A percentile compares a stretch with the other conserved stretches of the same genome.
These are phyloP conservation scores for Eupithecia exiguata DNA, from an alignment of 2,888 invertebrate species.

Conservation along the genomic window DNA sequence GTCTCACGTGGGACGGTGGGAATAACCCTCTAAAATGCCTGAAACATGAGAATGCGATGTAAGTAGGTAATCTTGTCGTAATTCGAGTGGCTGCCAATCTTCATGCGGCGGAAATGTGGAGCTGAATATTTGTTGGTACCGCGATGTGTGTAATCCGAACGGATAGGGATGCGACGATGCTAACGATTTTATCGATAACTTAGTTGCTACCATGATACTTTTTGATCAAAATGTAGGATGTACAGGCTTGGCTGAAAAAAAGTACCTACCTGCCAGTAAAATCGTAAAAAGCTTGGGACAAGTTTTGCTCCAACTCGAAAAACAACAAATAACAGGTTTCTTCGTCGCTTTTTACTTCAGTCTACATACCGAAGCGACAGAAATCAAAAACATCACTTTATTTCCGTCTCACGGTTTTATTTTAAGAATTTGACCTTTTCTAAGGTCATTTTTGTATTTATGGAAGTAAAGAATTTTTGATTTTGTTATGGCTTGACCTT, in stretches of 20 bases:
- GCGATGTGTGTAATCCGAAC: conserved; percentile 2
- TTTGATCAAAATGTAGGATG: not conserved
- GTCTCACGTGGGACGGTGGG: too few relatives aligned
- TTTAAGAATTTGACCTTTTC: too few relatives aligned
- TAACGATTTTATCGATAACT: conserved; percentile 2
- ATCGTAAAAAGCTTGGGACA: too few relatives aligned
- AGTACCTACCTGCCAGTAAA: too few relatives aligned
- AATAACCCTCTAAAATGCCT: not conserved
- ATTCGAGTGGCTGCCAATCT: conserved; percentile 41
- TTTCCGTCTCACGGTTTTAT: too few relatives aligned
- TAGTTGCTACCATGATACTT: not conserved
- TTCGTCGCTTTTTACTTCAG: too few relatives aligned
- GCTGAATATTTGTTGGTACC: conserved; percentile 31
- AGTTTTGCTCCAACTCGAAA: too few relatives aligned
- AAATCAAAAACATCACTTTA: too few relatives aligned
- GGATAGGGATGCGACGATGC: not conserved
- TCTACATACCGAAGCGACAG: too few relatives aligned
- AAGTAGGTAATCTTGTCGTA: conserved; percentile 31
- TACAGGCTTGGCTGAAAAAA: not conserved
- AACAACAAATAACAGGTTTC: too few relatives aligned
- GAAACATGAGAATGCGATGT: conserved; percentile 9
- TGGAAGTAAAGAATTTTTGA: too few relatives aligned
- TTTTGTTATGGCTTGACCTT: not conserved
- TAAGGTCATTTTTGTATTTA: too few relatives aligned
- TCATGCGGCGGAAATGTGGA: conserved; percentile 36